Evolutionary conservation across 2,888 invertebrate genomes (phyloP), one percentile per base, ranked within the genome.

Genomic region (Agapostemon virescens): DNA sequence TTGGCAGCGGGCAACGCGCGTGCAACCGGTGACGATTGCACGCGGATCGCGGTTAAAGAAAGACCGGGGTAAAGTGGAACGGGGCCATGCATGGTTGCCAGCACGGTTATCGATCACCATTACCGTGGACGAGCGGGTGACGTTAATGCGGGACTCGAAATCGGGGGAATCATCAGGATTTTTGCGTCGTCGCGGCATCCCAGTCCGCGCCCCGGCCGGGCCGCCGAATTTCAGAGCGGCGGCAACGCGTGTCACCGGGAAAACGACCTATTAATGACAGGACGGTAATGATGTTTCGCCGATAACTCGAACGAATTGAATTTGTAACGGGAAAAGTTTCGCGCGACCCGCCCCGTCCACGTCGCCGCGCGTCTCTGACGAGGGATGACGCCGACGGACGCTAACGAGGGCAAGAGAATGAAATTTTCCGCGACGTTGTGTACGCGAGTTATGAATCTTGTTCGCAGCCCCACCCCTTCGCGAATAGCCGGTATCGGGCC

Each of bases 401-500:
- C 69, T 80, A 77, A 74, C 42, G 69, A 72, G 61, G 36, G 6
- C 15, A 2, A 26, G n/a, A 36, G 38, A 36, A 42, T 11, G 74
- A 55, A 75, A 72, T 69, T 81, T 76, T 61, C 75, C 64, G 63
- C 52, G 30, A 45, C n/a, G 49, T 42, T 61, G 63, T 70, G 52
- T 66, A 68, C 67, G 68, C n/a, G 45, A 71, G 64, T 75, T 75
- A 80, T 45, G 69, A 75, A 80, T 64, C 80, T 81, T 75, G 75
- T 71, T 79, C 68, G 15, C 17, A 30, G 66, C 20, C 36, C 17
- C 40, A 26, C 40, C 33, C n/a, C 36, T 36, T 36, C 63, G 20
- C 63, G 20, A 68, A 42, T 74, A n/a, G 33, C 36, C 58, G 61
- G 49, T 81, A 69, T 75, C 66, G 64, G 64, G n/a, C n/a, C 36